Conservation (phyloP, 1,140 invertebrate genomes). For the Teleogryllus occipitalis region DNA sequence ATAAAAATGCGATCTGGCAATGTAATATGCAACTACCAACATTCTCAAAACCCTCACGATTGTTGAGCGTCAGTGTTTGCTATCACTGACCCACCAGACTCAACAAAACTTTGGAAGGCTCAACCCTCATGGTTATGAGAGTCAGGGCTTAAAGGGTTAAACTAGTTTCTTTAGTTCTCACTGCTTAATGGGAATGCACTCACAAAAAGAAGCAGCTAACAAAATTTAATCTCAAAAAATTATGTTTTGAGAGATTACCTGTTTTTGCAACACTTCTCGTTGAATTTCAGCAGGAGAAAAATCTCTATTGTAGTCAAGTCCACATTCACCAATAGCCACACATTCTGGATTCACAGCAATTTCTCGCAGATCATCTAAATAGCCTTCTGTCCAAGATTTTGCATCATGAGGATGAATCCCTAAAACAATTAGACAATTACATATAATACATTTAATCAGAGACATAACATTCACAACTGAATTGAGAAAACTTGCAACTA, state of each 20-base stretch:
- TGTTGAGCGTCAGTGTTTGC: too few relatives aligned
- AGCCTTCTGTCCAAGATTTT: constrained; percentile 80
- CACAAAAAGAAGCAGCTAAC: too few relatives aligned
- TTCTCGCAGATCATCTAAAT: constrained; percentile 56
- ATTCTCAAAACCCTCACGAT: too few relatives aligned
- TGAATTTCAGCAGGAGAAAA: constrained; percentile 85
- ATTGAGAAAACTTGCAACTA: neutral
- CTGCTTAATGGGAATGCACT: too few relatives aligned
- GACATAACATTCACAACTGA: neutral
- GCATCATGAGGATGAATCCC: constrained; percentile 93
- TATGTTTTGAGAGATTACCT: constrained; percentile 43
- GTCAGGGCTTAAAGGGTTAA: too few relatives aligned
- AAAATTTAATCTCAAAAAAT: too few relatives aligned
- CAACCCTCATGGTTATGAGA: too few relatives aligned
- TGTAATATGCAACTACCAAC: too few relatives aligned
- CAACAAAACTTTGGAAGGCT: too few relatives aligned
- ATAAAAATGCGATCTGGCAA: too few relatives aligned
- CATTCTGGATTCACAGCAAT: constrained; percentile 76
- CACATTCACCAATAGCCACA: constrained; percentile 89
- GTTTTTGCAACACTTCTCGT: constrained; percentile 78
- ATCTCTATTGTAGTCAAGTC: constrained; percentile 88
- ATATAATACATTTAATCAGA: neutral
- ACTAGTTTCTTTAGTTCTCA: too few relatives aligned
- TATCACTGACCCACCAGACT: too few relatives aligned
- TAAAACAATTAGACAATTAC: constrained; percentile 29